Conservation (phyloP, 2,797 vertebrate species). For the Manis crassicaudata region DNA sequence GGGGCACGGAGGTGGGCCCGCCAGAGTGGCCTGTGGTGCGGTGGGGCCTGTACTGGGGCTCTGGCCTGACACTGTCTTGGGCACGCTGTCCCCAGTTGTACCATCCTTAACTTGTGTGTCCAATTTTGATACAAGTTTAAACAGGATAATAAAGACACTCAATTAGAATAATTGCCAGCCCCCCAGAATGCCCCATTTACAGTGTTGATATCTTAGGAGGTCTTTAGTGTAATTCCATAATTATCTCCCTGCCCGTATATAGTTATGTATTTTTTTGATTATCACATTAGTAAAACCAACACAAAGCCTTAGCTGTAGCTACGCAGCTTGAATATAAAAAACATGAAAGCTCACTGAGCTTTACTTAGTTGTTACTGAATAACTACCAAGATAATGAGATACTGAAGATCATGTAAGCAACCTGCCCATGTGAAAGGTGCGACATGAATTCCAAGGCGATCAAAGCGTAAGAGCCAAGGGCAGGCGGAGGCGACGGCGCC, state of each 20-base stretch:
- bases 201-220: fast-evolving
- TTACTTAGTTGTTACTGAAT: neutral
- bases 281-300: neutral
- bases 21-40: fast-evolving
- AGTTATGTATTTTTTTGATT: no score
- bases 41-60: no score
- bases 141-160: neutral
- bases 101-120: fast-evolving
- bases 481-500: fast-evolving
- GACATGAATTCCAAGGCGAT: fast-evolving
- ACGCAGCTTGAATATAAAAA: neutral
- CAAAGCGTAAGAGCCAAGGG: fast-evolving
- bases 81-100: fast-evolving
- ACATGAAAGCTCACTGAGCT: no score
- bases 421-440: fast-evolving
- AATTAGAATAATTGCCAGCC: fast-evolving
- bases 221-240: neutral
- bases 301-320: neutral
- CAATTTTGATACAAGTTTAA: fast-evolving
- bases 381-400: neutral
- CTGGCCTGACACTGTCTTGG: neutral
- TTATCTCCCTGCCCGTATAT: neutral
- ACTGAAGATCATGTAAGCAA: fast-evolving
- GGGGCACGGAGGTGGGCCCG: fast-evolving
- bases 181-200: fast-evolving